Evolutionary conservation across 2,888 invertebrate species (phyloP).

Genomic region (Aphodius granarius): DNA sequence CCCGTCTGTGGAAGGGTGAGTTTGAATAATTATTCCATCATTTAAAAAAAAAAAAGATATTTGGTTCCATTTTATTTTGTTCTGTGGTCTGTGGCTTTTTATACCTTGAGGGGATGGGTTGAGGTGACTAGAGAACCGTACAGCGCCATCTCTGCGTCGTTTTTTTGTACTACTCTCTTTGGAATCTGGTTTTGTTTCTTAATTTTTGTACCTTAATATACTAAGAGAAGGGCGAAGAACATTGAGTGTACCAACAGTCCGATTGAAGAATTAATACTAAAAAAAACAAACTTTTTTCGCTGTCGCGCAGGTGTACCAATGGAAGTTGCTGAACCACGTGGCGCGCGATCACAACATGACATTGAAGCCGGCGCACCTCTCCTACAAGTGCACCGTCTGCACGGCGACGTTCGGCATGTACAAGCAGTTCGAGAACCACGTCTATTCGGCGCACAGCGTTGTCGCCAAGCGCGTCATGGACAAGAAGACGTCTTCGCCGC

Average conservation of each 20-base stretch:
- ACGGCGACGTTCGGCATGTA: constrained; percentile 95
- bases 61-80: too few relatives aligned
- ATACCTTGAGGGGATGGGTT: too few relatives aligned
- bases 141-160: too few relatives aligned
- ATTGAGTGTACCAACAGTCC: too few relatives aligned
- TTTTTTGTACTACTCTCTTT: too few relatives aligned
- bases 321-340: constrained; percentile 90
- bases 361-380: constrained; percentile 88
- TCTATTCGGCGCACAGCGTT: constrained; percentile 90
- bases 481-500: constrained; percentile 60
- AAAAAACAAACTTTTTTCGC: background rate
- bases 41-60: too few relatives aligned
- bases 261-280: too few relatives aligned
- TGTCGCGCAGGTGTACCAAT: constrained; percentile 79
- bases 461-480: constrained; percentile 86
- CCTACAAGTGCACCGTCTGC: constrained; percentile 94
- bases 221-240: too few relatives aligned
- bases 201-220: too few relatives aligned
- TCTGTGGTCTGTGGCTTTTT: too few relatives aligned
- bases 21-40: constrained; percentile 23
- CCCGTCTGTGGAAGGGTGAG: constrained; percentile 92
- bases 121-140: too few relatives aligned
- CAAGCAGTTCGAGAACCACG: constrained; percentile 92
- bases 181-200: too few relatives aligned
- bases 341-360: constrained; percentile 90